These are phyloP conservation scores for Sinelater perroti DNA, from an alignment of 2,888 invertebrate species.

Conservation along the genomic window DNA sequence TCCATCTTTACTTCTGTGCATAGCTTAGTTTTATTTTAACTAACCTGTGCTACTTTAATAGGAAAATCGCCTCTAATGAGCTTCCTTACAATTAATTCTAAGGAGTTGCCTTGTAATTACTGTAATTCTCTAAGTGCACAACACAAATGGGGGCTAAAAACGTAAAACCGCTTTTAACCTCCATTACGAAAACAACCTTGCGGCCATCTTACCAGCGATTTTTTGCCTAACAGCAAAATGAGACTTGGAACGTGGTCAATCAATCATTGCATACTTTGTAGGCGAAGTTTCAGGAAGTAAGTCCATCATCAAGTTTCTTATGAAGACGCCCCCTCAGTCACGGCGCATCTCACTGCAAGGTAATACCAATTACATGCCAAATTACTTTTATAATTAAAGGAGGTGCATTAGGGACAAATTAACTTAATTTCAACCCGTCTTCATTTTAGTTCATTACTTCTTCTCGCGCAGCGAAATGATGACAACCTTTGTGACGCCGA, in stretches of 20 bases:
- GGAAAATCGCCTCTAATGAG: no score
- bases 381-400: slow-evolving; percentile 40
- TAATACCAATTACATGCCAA: slow-evolving; percentile 37
- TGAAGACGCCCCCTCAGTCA: slow-evolving; percentile 16
- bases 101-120: no score
- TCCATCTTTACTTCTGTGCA: no score
- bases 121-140: no score
- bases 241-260: slow-evolving; percentile 11
- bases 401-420: slow-evolving; percentile 34
- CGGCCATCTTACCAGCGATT: not conserved
- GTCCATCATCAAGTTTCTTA: slow-evolving; percentile 14
- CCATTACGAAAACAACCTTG: not conserved
- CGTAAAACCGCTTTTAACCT: not conserved
- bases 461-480: slow-evolving; percentile 23
- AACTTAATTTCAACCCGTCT: slow-evolving; percentile 30
- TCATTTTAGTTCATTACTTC: slow-evolving; percentile 32
- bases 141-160: not conserved
- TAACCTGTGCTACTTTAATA: no score
- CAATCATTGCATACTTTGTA: slow-evolving; percentile 12
- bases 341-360: slow-evolving; percentile 15
- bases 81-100: no score
- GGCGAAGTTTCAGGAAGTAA: slow-evolving; percentile 8
- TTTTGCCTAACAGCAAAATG: slow-evolving; percentile 7
- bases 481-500: slow-evolving; percentile 6
- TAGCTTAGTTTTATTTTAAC: no score